A percentile compares a stretch with the other conserved stretches of the same genome.
Conservation (phyloP, 2,888 invertebrate species). For the Saturnia pavonia region DNA sequence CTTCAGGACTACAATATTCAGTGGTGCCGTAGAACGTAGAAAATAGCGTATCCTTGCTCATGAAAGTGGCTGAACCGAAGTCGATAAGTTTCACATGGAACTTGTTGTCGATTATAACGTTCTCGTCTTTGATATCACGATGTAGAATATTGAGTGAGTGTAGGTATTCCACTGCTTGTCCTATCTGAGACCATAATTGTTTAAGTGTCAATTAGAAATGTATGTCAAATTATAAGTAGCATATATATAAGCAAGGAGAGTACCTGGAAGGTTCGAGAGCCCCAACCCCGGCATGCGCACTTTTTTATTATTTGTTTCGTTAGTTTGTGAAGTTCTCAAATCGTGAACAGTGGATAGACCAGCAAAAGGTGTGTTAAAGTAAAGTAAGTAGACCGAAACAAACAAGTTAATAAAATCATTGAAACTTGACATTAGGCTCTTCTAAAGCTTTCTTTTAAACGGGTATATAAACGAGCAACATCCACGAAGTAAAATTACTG, state of each 20-base stretch:
- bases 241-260: background rate
- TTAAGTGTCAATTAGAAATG: background rate
- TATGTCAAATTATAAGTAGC: background rate
- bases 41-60: slow-evolving; percentile 84
- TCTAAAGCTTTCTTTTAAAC: no score
- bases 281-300: background rate
- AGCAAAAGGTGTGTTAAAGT: background rate
- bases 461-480: no score
- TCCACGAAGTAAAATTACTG: background rate
- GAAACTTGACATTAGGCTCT: no score
- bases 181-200: slow-evolving; percentile 75
- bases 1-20: slow-evolving; percentile 89
- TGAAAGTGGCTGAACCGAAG: slow-evolving; percentile 88
- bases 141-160: slow-evolving; percentile 86
- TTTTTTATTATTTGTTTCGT: background rate
- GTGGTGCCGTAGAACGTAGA: slow-evolving; percentile 89
- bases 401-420: no score
- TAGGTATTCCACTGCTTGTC: slow-evolving; percentile 86
- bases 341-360: background rate
- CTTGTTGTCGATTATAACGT: slow-evolving; percentile 86
- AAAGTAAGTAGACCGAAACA: background rate
- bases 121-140: slow-evolving; percentile 89
- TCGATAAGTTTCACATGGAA: slow-evolving; percentile 89
- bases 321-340: background rate
- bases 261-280: background rate